Percentiles rank a stretch among this genome's conserved stretches.
phyloP scores from a whole-genome alignment of 2,888 invertebrate species.

The Noctua comes region DNA sequence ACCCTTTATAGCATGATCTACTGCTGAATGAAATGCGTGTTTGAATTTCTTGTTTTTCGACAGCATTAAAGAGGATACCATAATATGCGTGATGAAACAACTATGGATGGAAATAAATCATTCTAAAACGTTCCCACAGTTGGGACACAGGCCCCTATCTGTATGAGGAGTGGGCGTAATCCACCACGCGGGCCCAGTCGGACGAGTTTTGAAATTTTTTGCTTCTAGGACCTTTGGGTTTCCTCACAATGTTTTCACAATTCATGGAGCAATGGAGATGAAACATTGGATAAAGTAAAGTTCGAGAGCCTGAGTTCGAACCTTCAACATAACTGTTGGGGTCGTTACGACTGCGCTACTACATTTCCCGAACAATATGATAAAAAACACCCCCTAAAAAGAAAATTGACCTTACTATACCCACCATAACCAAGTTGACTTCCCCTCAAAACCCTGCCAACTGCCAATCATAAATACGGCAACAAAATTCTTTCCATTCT shows the following conservation, averaged over 20 bases:
- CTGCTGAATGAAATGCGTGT: not conserved
- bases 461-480: slow-evolving; percentile 37
- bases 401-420: not conserved
- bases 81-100: too few relatives aligned
- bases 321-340: not conserved
- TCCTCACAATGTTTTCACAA: not conserved
- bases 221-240: not conserved
- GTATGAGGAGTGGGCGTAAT: not conserved
- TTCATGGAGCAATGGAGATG: not conserved
- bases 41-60: not conserved
- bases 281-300: not conserved
- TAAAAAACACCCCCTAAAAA: not conserved
- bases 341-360: not conserved
- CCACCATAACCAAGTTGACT: slow-evolving; percentile 7
- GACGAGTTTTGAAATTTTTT: not conserved
- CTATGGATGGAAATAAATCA: not conserved
- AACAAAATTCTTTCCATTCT: slow-evolving; percentile 50
- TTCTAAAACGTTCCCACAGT: not conserved
- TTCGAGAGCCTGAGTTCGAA: not conserved
- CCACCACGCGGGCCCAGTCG: not conserved
- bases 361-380: not conserved
- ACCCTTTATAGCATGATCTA: not conserved
- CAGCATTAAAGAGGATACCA: too few relatives aligned
- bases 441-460: not conserved
- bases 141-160: not conserved